A percentile compares a stretch with the other conserved stretches of the same genome.
phyloP scores from a whole-genome alignment of 1,140 invertebrate species.

The Procambarus clarkii region DNA sequence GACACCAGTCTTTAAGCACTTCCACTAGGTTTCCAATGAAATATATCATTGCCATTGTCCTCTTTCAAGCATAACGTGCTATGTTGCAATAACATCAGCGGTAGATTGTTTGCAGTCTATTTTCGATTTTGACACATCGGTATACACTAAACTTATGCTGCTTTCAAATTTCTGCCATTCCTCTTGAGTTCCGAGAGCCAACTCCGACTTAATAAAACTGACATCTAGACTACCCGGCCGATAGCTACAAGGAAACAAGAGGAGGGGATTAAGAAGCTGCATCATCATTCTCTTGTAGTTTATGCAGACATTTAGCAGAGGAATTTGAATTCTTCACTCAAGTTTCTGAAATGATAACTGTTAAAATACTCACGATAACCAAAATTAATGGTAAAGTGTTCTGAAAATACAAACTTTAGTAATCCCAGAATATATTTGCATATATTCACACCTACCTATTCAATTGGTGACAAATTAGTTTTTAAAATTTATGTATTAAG shows the following conservation, averaged over 20 bases:
- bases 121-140: conserved; percentile 56
- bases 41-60: not conserved
- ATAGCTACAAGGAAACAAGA: conserved; percentile 70
- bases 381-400: not conserved
- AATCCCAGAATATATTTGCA: not conserved
- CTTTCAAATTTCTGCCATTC: conserved; percentile 68
- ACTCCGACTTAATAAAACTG: conserved; percentile 68
- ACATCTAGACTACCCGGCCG: conserved; percentile 70
- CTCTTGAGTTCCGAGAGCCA: conserved; percentile 66
- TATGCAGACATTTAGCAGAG: conserved; percentile 25
- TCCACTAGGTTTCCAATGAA: not conserved
- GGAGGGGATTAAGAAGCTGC: conserved; percentile 34
- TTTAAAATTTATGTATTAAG: no score
- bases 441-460: not conserved
- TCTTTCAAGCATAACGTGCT: not conserved
- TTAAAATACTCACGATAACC: conserved; percentile 39
- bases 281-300: conserved; percentile 25
- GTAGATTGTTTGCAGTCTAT: conserved; percentile 69
- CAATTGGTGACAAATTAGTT: no score
- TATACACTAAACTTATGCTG: conserved; percentile 53
- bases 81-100: conserved; percentile 35
- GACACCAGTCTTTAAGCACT: not conserved
- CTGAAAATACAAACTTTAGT: conserved; percentile 14
- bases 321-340: conserved; percentile 25
- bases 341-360: conserved; percentile 43